Conservation (phyloP, 2,888 invertebrate genomes). For the Epinotia nisella region DNA sequence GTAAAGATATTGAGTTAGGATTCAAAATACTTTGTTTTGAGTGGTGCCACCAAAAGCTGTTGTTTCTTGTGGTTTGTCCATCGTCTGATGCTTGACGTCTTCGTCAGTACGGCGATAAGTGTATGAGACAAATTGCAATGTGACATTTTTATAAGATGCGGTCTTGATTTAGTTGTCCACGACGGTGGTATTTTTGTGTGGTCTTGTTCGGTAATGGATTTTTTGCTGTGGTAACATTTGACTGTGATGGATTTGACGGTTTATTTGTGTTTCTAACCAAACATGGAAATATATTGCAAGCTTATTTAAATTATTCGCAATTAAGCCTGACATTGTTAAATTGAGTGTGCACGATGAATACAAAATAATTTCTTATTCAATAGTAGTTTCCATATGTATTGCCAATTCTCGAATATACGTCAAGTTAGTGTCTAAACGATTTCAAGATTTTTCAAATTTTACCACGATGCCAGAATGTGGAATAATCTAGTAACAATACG, state of each 20-base stretch:
- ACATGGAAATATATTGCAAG: too few species aligned
- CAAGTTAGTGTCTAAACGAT: too few species aligned
- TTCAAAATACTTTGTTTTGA: background rate
- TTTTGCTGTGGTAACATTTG: conserved; percentile 1
- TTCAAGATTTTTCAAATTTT: too few species aligned
- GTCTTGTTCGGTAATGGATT: conserved; percentile 43
- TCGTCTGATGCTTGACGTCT: conserved; percentile 36
- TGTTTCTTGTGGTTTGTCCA: conserved; percentile 35
- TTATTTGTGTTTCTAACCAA: background rate
- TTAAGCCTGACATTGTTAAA: too few species aligned
- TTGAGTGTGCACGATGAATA: too few species aligned
- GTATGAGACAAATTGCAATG: conserved; percentile 46
- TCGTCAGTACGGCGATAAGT: conserved; percentile 28
- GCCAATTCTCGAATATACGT: too few species aligned
- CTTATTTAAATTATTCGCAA: too few species aligned
- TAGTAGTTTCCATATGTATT: too few species aligned
- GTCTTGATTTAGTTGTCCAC: conserved; percentile 37
- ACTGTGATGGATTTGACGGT: background rate
- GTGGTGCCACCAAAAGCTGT: conserved; percentile 3
- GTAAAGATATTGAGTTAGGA: background rate
- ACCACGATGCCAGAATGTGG: too few species aligned
- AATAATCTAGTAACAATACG: background rate
- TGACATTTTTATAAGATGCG: conserved; percentile 38
- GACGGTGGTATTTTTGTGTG: conserved; percentile 51
- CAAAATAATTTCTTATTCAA: too few species aligned